Base-by-base conservation (phyloP, 1,140 invertebrate species). In the Ectropis grisescens region DNA sequence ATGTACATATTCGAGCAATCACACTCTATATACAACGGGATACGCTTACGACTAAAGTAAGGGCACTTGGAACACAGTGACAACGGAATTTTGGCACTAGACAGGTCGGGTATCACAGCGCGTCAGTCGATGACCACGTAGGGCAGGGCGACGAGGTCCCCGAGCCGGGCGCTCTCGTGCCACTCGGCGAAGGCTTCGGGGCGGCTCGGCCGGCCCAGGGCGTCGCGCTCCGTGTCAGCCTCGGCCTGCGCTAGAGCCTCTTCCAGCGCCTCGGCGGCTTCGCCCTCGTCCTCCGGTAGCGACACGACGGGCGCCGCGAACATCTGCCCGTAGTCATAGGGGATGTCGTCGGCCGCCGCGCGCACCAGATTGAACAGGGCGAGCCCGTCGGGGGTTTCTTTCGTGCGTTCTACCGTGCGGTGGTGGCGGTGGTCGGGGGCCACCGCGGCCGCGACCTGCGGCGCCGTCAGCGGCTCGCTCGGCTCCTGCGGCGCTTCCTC, bases 51-150 rank as follows among this genome's bases (percentile, higher is more conserved):
- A 37, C 59, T 64, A 65, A 65, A 33, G 51, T 76, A 75, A 75
- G 70, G 69, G 60, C 69, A 74, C 69, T 74, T 74, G 64, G 59
- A 19, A 19, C 16, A 19, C 16, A 8, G 16, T 19, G 16, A 19
- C 16, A 19, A 8, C 43, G 47, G 47, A 42, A 8, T 19, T 19
- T 19, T 19, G 16, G 16, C 16, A 19, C 16, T 19, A 19, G 3
- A 19, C 16, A 8, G 16, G 8, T 4, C 16, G 8, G 16, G 59
- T 57, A 56, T 53, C 52, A 48, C 44, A 33, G 29, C 37, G 19
- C 27, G 58, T 82, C 87, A 95, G 87, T 95, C 93, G 83, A 94
- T 91, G 69, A 95, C 89, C 83, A 94, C 92, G 85, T 97, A 97
- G 85, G 94, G 94, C 88, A 96, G 87, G 84, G 89, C 76, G 86